phyloP scores from a whole-genome alignment of 2,888 invertebrate species.

The Orchesella flavescens region DNA sequence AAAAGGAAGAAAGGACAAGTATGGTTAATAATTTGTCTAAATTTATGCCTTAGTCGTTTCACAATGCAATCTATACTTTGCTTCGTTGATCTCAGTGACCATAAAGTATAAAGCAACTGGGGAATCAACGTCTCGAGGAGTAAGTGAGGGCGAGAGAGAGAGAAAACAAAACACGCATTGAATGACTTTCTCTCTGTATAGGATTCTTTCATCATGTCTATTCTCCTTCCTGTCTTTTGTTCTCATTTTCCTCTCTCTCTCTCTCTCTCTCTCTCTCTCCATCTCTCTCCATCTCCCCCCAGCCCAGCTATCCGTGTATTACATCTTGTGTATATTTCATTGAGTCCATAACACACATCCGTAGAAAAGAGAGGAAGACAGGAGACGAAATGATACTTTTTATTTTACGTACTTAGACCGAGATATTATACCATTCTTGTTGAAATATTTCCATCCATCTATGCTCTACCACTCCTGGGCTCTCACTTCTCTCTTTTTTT shows the following conservation, averaged over 20 bases:
- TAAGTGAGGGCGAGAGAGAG: background rate
- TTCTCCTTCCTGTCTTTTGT: too few relatives aligned
- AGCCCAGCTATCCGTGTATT: too few relatives aligned
- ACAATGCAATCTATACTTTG: too few relatives aligned
- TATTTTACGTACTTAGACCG: background rate
- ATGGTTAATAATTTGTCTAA: too few relatives aligned
- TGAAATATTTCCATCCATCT: slow-evolving; percentile 5
- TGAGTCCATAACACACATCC: background rate
- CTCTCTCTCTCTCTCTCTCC: too few relatives aligned
- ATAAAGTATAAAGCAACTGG: slow-evolving; percentile 14
- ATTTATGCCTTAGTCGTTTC: too few relatives aligned
- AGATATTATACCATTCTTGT: slow-evolving; percentile 1
- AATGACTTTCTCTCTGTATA: background rate
- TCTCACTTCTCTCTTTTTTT: background rate
- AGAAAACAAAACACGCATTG: background rate
- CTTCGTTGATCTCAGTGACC: background rate
- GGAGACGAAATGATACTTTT: slow-evolving; percentile 21
- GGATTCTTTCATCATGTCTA: too few relatives aligned
- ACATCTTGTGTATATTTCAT: too few relatives aligned
- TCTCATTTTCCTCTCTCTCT: too few relatives aligned
- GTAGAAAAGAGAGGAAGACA: background rate
- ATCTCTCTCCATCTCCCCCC: too few relatives aligned
- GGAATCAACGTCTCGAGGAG: background rate
- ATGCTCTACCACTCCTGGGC: background rate
- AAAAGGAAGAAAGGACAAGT: too few relatives aligned